A percentile compares a stretch with the other conserved stretches of the same genome.
Conservation (phyloP, 1,140 invertebrate species). For the Coptotermes formosanus region DNA sequence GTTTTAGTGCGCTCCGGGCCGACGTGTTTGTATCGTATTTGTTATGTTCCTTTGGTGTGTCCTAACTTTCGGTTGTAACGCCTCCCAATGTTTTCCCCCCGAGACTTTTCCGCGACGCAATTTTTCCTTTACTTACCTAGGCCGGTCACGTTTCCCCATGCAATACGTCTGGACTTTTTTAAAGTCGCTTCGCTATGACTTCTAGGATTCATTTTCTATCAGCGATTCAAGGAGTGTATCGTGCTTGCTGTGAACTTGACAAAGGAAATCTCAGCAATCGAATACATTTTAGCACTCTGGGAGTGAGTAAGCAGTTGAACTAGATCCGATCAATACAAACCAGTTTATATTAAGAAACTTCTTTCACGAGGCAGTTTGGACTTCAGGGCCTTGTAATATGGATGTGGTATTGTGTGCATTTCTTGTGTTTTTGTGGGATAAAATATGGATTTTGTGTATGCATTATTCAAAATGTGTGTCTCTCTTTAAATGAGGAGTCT, state of each 20-base stretch:
- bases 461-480: background rate
- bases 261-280: background rate
- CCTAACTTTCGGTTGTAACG: background rate
- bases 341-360: background rate
- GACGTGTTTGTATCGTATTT: background rate
- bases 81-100: background rate
- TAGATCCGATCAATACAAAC: background rate
- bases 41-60: background rate
- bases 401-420: background rate
- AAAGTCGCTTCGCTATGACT: background rate
- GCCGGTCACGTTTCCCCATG: background rate
- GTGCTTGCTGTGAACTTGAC: background rate
- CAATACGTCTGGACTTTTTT: conserved; percentile 11
- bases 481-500: background rate
- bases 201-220: conserved; percentile 1
- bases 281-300: background rate
- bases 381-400: background rate
- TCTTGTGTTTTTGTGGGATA: background rate
- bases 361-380: background rate
- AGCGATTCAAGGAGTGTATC: background rate
- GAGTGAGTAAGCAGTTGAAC: background rate
- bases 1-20: background rate
- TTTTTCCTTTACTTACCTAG: background rate
- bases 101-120: background rate
- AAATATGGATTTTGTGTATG: background rate